Base-by-base conservation (phyloP, 2,797 vertebrate species). In the Channallabes apus region DNA sequence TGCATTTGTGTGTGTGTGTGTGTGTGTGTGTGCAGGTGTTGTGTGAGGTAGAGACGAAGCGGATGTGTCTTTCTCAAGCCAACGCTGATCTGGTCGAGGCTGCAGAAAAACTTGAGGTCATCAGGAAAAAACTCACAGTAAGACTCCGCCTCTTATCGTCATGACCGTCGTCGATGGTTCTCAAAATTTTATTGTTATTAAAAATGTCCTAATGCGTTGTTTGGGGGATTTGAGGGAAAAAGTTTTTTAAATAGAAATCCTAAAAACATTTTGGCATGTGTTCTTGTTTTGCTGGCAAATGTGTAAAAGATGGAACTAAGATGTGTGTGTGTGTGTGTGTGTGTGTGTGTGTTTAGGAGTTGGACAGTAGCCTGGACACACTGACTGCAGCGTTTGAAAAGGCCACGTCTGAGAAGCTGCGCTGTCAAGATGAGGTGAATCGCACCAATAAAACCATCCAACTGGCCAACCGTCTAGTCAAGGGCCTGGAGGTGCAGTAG, bases 401-500 rank as follows among this genome's bases (percentile, higher is more conserved):
- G 90, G 96, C 96, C 89, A 96, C 96, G 85, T 95, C 96, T 85
- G 97, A 98, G 94, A 97, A 97, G 94, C 94, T 98, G 87, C 90
- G 93, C 91, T 97, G 97, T 94, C 96, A 97, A 90, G 96, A 98
- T 87, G 96, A 97, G 93, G 97, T 98, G 92, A 98, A 98, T 95
- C 94, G 92, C 94, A 97, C 97, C 93, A 98, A 97, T 95, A 97
- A 96, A 94, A 97, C 97, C 91, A 98, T 97, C 93, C 96, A 97
- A 92, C 95, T 97, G 90, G 98, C 98, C 94, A 97, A 97, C 94
- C 97, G 98, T 91, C 97, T 98, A 94, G 97, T 96, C 89, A 97
- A 97, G 95, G 98, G 98, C 91, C 94, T 97, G 90, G 94, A 97
- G 96, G 96, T 96, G 2, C 38, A 41, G 6, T 41, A 94, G 38